Evolutionary conservation across 23 tunicate genomes (phyloP), one percentile per base, ranked within the genome.

Genomic region (Pegea sp.): DNA sequence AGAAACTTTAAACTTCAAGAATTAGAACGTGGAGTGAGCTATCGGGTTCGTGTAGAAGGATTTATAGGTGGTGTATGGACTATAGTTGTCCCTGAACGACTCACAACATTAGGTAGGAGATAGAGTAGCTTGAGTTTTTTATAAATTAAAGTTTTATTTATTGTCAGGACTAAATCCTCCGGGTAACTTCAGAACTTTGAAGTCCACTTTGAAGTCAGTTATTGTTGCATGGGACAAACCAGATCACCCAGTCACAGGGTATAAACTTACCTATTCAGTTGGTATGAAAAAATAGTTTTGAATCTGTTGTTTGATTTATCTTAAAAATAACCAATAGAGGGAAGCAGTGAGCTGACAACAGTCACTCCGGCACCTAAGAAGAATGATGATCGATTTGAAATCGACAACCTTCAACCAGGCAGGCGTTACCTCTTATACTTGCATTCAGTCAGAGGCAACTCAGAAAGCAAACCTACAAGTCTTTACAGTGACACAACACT

Each of bases 241-340:
- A 5, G 33, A 19, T 4, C 59, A 61, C 3, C 51, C 53, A 5
- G 60, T 69, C 22, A 64, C 52, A n/a, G 66, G 75, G 2, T 69
- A 69, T 42, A 69, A 43, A 6, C 75, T 69, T n/a, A 60, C 65
- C 13, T 60, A 69, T 30, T 62, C 59, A 33, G 49, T 59, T 5
- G 50, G 75, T 69, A 49, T 50, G 60, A 21, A 22, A 62, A 5
- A 5, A 24, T 49, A 28, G 6, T 5, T 28, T 49, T 24, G 32
- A 22, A 23, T 7, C 24, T 56, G 5, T 18, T 18, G 7, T 24
- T 7, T 6, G 25, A 18, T 6, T 25, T 6, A 56, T 26, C 11
- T 26, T 56, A 7, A 38, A 11, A 8, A 8, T 38, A 8, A 38
- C 11, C 16, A 38, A 38, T 4, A 69, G 75, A 60, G 24, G 75